Conservation (phyloP, 2,113 vertebrate genomes). For the Diglossa brunneiventris region DNA sequence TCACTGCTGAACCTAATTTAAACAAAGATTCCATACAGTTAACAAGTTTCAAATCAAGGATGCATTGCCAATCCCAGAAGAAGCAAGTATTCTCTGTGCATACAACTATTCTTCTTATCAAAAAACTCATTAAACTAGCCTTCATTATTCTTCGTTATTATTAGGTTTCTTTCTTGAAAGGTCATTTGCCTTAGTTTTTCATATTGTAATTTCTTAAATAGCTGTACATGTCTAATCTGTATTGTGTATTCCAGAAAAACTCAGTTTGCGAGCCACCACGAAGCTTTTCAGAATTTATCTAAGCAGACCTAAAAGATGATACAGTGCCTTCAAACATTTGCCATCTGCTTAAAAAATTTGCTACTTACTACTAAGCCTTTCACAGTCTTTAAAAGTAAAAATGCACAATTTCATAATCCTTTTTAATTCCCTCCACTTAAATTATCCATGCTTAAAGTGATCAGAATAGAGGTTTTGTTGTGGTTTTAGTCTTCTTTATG, state of each 20-base stretch:
- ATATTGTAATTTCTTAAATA: not conserved
- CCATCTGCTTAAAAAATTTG: not conserved
- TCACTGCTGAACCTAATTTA: not conserved
- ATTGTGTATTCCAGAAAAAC: not conserved
- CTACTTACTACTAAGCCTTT: not conserved
- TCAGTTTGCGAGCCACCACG: not conserved
- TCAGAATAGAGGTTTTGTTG: not conserved
- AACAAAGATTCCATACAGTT: not conserved
- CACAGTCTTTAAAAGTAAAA: not conserved
- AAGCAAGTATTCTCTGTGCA: not conserved
- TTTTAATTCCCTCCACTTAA: not conserved
- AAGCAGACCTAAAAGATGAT: not conserved
- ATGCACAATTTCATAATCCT: not conserved
- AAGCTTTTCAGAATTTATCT: not conserved
- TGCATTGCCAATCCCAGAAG: not conserved
- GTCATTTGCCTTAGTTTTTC: not conserved
- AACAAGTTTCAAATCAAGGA: not conserved
- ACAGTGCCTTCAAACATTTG: not conserved
- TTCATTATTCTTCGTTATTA: not conserved
- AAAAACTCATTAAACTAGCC: not conserved
- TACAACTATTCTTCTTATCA: not conserved
- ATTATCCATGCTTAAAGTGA: not conserved
- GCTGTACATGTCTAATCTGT: not conserved
- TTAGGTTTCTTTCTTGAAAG: not conserved
- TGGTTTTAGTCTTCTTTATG: not conserved